A percentile compares a stretch with the other conserved stretches of the same genome.
Conservation (phyloP, 2,113 vertebrate species). For the Myanophis thanlyinensis region DNA sequence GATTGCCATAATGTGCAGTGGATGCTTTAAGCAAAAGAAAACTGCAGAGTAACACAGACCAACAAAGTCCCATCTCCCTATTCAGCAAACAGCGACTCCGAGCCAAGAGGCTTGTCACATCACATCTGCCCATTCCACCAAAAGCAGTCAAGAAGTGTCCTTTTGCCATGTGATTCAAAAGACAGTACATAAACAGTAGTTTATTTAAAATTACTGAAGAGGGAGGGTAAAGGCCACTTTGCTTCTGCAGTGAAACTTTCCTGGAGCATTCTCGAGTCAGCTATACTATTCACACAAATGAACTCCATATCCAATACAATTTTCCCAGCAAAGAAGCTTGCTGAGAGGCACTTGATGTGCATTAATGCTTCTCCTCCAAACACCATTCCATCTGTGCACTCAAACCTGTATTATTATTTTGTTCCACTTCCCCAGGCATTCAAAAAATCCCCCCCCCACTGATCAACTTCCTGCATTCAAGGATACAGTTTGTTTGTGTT, state of each 20-base stretch:
- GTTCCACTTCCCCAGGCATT: background rate
- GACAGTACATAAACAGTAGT: background rate
- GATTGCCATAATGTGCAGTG: background rate
- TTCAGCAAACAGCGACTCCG: background rate
- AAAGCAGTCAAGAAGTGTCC: background rate
- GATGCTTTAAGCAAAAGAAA: background rate
- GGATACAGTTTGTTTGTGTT: background rate
- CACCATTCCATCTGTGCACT: background rate
- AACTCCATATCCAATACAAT: background rate
- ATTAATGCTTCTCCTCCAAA: background rate
- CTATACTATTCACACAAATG: background rate
- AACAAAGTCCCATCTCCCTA: background rate
- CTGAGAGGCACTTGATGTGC: constrained; percentile 9
- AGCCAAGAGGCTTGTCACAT: background rate
- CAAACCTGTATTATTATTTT: constrained; percentile 5
- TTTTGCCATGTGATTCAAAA: background rate
- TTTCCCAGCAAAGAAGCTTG: background rate
- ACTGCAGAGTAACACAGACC: background rate
- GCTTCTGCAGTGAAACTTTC: background rate
- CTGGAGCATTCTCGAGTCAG: background rate
- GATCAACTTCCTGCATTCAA: background rate
- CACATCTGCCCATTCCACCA: background rate
- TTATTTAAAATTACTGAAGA: background rate
- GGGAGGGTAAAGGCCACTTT: background rate
- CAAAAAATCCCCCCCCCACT: too few species aligned